These are phyloP conservation scores for Perca flavescens DNA, from an alignment of 2,113 vertebrate species.

Conservation along the genomic window DNA sequence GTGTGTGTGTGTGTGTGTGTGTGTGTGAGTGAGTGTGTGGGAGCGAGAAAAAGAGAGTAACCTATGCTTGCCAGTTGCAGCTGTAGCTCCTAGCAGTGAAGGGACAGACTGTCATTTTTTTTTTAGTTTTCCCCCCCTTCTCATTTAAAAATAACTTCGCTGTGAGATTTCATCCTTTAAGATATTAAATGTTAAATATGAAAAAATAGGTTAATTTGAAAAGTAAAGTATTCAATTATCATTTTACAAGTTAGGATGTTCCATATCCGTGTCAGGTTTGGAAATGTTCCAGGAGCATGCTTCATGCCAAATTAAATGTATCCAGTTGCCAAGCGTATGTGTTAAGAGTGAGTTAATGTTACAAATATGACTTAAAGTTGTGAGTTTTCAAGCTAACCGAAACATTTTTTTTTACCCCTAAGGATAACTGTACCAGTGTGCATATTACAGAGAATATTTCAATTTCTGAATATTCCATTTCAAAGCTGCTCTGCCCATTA, in stretches of 20 bases:
- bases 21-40: background rate
- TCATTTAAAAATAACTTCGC: constrained; percentile 36
- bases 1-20: constrained; percentile 39
- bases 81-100: constrained; percentile 46
- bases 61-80: constrained; percentile 55
- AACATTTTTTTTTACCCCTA: background rate
- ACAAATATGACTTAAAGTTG: constrained; percentile 1
- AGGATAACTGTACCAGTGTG: constrained; percentile 13
- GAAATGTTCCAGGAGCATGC: constrained; percentile 29
- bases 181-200: constrained; percentile 25
- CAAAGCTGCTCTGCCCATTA: constrained; percentile 45
- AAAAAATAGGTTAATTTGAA: constrained; percentile 32
- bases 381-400: constrained; percentile 12
- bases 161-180: constrained; percentile 13
- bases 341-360: background rate
- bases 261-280: constrained; percentile 14
- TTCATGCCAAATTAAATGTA: constrained; percentile 24
- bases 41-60: constrained; percentile 30
- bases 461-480: constrained; percentile 35
- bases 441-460: constrained; percentile 31
- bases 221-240: constrained; percentile 17
- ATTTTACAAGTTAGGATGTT: constrained; percentile 24
- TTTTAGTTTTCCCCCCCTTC: background rate
- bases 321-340: constrained; percentile 15
- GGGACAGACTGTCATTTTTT: constrained; percentile 28